A percentile compares a stretch with the other conserved stretches of the same genome.
Conservation (phyloP, 2,888 invertebrate species). For the Drosophila rellima region DNA sequence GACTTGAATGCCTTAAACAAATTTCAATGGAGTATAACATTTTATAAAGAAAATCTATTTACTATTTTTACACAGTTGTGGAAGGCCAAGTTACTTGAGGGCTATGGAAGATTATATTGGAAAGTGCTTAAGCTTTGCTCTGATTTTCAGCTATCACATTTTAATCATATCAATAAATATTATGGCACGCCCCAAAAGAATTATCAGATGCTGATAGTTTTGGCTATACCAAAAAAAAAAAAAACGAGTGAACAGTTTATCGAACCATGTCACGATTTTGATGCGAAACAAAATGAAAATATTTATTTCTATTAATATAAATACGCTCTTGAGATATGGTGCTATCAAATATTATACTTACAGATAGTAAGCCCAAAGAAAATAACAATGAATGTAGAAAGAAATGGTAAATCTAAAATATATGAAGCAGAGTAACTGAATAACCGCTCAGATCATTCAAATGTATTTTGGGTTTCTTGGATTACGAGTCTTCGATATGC, state of each 20-base stretch:
- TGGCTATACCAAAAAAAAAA: not conserved
- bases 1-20: too few relatives aligned
- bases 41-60: not conserved
- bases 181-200: conserved; percentile 12
- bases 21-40: too few relatives aligned
- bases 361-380: conserved; percentile 4
- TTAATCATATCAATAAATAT: conserved; percentile 32
- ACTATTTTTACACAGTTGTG: not conserved
- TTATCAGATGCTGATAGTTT: conserved; percentile 10
- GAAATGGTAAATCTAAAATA: not conserved
- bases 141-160: conserved; percentile 14
- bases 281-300: conserved; percentile 15
- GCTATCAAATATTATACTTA: conserved; percentile 28
- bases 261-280: conserved; percentile 34
- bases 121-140: conserved; percentile 33
- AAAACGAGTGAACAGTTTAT: conserved; percentile 23
- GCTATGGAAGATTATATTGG: not conserved
- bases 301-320: conserved; percentile 48
- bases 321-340: conserved; percentile 49
- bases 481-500: not conserved
- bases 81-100: not conserved
- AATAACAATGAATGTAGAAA: conserved; percentile 19
- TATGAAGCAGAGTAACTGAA: not conserved
- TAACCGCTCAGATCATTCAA: not conserved
- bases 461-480: not conserved